Evolutionary conservation across 2,888 invertebrate species (phyloP).

Genomic region (Philonicus albiceps): DNA sequence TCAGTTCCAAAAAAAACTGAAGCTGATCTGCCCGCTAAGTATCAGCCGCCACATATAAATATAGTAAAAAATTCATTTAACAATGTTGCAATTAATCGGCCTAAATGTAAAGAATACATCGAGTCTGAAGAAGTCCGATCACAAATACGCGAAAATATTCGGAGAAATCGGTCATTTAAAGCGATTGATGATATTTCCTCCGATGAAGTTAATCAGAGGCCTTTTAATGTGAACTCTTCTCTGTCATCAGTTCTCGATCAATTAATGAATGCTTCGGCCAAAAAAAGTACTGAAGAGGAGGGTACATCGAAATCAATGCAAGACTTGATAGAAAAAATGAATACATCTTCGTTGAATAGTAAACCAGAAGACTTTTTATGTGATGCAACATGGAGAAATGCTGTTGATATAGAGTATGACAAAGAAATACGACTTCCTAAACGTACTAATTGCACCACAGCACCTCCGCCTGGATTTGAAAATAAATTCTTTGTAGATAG

Average conservation of each 20-base stretch:
- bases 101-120: constrained; percentile 42
- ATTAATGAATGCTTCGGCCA: constrained; percentile 9
- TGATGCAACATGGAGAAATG: constrained; percentile 24
- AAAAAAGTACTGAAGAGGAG: constrained; percentile 24
- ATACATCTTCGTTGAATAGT: constrained; percentile 38
- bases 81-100: constrained; percentile 45
- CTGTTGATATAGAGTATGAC: constrained; percentile 40
- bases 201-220: constrained; percentile 17
- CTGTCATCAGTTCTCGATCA: constrained; percentile 47
- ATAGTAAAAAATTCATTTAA: constrained; percentile 36
- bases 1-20: constrained; percentile 26
- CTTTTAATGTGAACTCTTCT: constrained; percentile 36
- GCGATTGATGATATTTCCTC: constrained; percentile 47
- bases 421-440: constrained; percentile 44
- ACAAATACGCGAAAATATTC: constrained; percentile 50
- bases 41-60: constrained; percentile 2
- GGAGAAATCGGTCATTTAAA: constrained; percentile 51
- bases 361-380: constrained; percentile 26
- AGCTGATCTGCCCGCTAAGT: constrained; percentile 21
- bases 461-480: constrained; percentile 46
- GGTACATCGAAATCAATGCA: constrained; percentile 49
- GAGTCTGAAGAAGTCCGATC: constrained; percentile 47
- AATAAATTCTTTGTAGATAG: constrained; percentile 50
- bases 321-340: constrained; percentile 49
- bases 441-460: constrained; percentile 41